Percentiles rank a stretch among this genome's conserved stretches.
These are phyloP conservation scores for Capra hircus DNA, from an alignment of 2,113 vertebrate species.

Conservation along the genomic window DNA sequence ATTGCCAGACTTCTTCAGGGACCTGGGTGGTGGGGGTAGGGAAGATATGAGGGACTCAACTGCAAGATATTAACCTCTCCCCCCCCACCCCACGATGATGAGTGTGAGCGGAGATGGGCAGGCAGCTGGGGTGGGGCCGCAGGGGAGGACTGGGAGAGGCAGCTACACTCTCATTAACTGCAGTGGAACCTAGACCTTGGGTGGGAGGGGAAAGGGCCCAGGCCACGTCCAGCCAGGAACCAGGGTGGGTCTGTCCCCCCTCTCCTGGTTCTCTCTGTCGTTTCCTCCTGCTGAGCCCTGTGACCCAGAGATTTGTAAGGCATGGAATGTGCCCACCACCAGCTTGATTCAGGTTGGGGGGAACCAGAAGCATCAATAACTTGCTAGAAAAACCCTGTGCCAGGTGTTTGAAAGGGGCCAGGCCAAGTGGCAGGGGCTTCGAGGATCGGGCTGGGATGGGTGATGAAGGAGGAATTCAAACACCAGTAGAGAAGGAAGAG, in stretches of 20 bases:
- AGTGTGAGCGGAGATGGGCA: background rate
- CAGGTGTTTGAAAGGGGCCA: background rate
- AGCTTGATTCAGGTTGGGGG: background rate
- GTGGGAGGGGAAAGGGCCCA: background rate
- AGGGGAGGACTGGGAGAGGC: background rate
- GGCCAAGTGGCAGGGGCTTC: background rate
- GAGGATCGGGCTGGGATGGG: background rate
- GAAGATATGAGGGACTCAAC: background rate
- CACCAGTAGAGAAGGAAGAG: background rate
- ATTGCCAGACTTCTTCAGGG: slow-evolving; percentile 78
- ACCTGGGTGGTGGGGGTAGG: slow-evolving; percentile 59
- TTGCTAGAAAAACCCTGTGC: background rate
- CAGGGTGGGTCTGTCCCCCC: background rate
- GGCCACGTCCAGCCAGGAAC: background rate
- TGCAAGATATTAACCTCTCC: background rate
- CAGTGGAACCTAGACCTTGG: background rate
- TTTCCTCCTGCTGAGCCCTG: background rate
- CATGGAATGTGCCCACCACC: background rate
- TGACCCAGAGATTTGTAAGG: background rate
- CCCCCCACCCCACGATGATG: too few species aligned
- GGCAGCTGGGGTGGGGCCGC: slow-evolving; percentile 68
- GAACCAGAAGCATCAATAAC: background rate
- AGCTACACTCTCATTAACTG: background rate
- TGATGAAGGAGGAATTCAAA: background rate
- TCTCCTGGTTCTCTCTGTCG: background rate